phyloP scores from a whole-genome alignment of 30 jellyfish, hydroid and myxozoan genomes.

The Turritopsis dohrnii region DNA sequence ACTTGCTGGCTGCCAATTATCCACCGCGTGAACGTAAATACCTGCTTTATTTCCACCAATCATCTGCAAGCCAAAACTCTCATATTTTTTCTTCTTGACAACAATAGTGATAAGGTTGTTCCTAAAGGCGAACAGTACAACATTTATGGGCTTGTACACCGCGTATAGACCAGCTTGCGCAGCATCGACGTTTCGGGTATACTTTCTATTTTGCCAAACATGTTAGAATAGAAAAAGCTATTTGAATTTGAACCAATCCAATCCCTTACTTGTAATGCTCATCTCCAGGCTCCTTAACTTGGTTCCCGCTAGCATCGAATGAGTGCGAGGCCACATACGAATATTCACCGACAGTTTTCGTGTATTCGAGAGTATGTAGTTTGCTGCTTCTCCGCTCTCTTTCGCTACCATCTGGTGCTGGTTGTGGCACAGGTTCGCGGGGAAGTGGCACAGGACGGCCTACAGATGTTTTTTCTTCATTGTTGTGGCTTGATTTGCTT shows the following conservation, averaged over 20 bases:
- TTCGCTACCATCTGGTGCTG: not conserved
- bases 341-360: not conserved
- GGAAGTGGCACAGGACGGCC: not conserved
- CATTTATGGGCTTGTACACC: too few relatives aligned
- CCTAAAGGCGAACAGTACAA: not conserved
- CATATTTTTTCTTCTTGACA: not conserved
- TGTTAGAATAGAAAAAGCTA: too few relatives aligned
- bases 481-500: not conserved
- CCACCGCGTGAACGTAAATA: constrained; percentile 29
- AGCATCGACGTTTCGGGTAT: too few relatives aligned
- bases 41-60: constrained; percentile 49
- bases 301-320: not conserved
- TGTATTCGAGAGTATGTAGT: not conserved
- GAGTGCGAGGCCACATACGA: not conserved
- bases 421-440: not conserved
- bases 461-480: not conserved
- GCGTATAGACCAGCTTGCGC: too few relatives aligned
- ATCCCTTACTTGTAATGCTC: not conserved
- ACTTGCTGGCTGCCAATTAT: constrained; percentile 33
- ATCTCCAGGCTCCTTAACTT: not conserved
- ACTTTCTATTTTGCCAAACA: too few relatives aligned
- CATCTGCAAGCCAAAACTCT: constrained; percentile 40
- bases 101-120: not conserved
- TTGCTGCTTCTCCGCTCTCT: not conserved
- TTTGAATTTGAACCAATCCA: too few relatives aligned